Evolutionary conservation across 2,888 invertebrate genomes (phyloP), one percentile per base, ranked within the genome.

Genomic region (Dryobotodes eremita): DNA sequence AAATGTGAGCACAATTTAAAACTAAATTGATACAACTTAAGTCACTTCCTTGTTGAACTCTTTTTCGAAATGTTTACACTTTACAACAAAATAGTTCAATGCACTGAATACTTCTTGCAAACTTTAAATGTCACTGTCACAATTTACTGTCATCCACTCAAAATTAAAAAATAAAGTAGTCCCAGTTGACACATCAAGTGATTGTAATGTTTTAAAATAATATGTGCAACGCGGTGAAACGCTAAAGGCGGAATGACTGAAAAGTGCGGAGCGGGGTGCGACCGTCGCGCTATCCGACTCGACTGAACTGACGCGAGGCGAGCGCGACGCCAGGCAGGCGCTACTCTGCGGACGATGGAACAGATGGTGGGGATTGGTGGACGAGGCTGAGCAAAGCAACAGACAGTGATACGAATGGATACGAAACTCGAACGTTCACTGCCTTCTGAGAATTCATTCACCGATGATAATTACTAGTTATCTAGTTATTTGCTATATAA

Each of bases 401-500:
- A 89, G 86, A 90, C 89, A 90, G 89, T 80, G 87, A 87, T 92
- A 92, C 2, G 2, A 5, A 90, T 89, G 79, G 87, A 87, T 92
- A 92, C 90, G 90, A 92, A 94, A 93, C 92, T 91, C 90, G 90
- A 93, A 93, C 92, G 91, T 92, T 94, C 92, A 94, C 91, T 90
- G 92, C 91, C 90, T 96, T 96, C 95, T 91, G 80, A 94, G 96
- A 96, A 95, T 92, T 94, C 94, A 95, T 95, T 95, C 94, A 94
- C 91, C 88, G 89, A 92, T 89, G 90, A 89, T 90, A 92, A 92
- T 91, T 87, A 86, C 83, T 88, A 93, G 93, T 92, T 92, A 94
- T 90, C 91, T 89, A 93, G 91, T 91, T 93, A 93, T 93, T 87
- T 90, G 85, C 92, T 91, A 92, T 92, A 90, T 91, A 92, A 92